Base-by-base conservation (phyloP, 2,797 vertebrate species). In the Lacerta bilineata region DNA sequence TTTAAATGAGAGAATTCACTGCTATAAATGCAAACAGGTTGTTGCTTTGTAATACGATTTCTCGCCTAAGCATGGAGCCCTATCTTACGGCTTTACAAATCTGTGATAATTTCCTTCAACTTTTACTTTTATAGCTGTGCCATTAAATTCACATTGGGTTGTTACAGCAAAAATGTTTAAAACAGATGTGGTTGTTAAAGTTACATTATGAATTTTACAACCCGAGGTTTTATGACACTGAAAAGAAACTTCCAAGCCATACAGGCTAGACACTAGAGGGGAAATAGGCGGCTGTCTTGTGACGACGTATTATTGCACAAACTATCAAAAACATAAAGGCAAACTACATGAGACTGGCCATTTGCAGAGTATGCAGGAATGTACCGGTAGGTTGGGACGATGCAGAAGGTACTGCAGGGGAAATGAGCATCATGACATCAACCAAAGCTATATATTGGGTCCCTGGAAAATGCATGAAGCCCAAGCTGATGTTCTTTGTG, bases 101-200 rank as follows among this genome's bases (percentile, higher is more conserved):
- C 97, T 97, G 97, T 96, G 97, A 97, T 97, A 97, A 97, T 97
- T 97, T 97, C 96, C 97, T 97, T 97, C 96, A 97, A 97, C 96
- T 97, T 97, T 96, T 95, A 93, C 95, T 97, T 97, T 97, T 97
- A 97, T 96, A 94, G 94, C 96, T 84, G 87, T 90, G 95, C 95
- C 97, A 96, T 97, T 97, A 97, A 97, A 97, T 96, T 96, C 96
- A 95, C 90, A 95, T 97, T 96, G 96, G 96, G 95, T 97, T 97
- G 97, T 96, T 97, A 97, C 97, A 97, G 95, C 94, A 94, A 97
- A 97, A 97, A 97, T 97, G 96, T 95, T 97, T 96, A 97, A 97
- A 97, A 97, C 97, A 97, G 97, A 97, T 97, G 97, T 97, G 96
- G 96, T 89, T 96, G 94, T 97, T 97, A 97, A 97, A 96, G 95